phyloP scores from a whole-genome alignment of 2,888 invertebrate species.

The Leptothorax acervorum region DNA sequence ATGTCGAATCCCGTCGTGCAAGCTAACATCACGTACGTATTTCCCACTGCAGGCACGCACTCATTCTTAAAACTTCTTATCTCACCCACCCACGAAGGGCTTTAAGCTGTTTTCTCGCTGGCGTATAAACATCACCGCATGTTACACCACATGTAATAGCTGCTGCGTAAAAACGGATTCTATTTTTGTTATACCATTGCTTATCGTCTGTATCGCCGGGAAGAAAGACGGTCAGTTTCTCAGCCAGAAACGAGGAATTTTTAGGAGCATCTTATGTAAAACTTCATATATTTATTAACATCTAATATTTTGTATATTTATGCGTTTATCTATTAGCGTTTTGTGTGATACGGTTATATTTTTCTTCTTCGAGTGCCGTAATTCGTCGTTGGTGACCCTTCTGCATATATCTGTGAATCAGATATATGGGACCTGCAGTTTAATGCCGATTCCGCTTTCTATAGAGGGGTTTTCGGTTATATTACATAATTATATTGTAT shows the following conservation, averaged over 20 bases:
- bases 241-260: neutral
- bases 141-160: conserved; percentile 37
- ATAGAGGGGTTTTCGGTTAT: too few relatives aligned
- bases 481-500: too few relatives aligned
- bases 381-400: too few relatives aligned
- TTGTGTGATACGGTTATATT: neutral
- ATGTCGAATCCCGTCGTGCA: neutral
- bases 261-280: neutral
- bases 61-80: conserved; percentile 64
- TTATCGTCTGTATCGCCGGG: neutral
- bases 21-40: conserved; percentile 32
- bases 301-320: neutral
- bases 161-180: conserved; percentile 39
- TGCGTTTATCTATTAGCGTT: neutral
- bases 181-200: conserved; percentile 33
- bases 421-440: too few relatives aligned
- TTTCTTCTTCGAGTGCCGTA: too few relatives aligned
- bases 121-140: conserved; percentile 66
- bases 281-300: neutral
- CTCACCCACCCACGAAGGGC: conserved; percentile 64
- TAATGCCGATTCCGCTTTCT: too few relatives aligned
- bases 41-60: conserved; percentile 13
- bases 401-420: too few relatives aligned
- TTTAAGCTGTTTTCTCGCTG: conserved; percentile 61
- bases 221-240: neutral